Percentiles rank a stretch among this genome's conserved stretches.
phyloP scores from a whole-genome alignment of 2,113 vertebrate species.

The Colistium nudipinnis region DNA sequence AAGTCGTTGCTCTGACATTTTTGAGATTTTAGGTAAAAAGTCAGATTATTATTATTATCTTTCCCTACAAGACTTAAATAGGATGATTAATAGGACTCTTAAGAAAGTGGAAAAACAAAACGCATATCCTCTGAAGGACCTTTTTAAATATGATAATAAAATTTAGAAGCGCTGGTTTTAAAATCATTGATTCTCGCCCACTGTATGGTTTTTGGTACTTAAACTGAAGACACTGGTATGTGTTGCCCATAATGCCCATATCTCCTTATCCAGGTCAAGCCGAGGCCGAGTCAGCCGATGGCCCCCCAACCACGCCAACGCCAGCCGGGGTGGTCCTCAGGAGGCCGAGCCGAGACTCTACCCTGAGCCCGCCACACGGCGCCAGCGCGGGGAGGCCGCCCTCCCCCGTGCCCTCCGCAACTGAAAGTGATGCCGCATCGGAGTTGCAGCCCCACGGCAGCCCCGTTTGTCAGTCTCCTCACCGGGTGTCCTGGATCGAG shows the following conservation, averaged over 20 bases:
- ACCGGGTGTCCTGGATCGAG: conserved; percentile 89
- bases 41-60: too few species aligned
- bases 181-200: not conserved
- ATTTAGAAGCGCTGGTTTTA: not conserved
- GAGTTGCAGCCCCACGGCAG: conserved; percentile 49
- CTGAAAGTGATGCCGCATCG: not conserved
- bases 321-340: conserved; percentile 68
- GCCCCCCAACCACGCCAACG: conserved; percentile 24
- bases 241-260: not conserved
- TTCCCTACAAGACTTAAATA: too few species aligned
- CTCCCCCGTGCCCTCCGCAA: conserved; percentile 2
- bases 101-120: too few species aligned
- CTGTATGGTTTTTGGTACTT: not conserved
- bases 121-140: too few species aligned
- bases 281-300: conserved; percentile 59
- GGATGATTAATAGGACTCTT: too few species aligned
- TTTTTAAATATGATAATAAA: not conserved
- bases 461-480: conserved; percentile 68
- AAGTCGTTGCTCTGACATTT: not conserved
- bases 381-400: conserved; percentile 23
- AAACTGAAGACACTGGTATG: not conserved
- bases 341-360: conserved; percentile 50
- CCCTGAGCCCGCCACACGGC: not conserved
- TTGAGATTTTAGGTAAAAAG: not conserved
- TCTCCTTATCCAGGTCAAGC: conserved; percentile 47